Conservation (phyloP, 2,888 invertebrate genomes). For the Scaptomyza parva region DNA sequence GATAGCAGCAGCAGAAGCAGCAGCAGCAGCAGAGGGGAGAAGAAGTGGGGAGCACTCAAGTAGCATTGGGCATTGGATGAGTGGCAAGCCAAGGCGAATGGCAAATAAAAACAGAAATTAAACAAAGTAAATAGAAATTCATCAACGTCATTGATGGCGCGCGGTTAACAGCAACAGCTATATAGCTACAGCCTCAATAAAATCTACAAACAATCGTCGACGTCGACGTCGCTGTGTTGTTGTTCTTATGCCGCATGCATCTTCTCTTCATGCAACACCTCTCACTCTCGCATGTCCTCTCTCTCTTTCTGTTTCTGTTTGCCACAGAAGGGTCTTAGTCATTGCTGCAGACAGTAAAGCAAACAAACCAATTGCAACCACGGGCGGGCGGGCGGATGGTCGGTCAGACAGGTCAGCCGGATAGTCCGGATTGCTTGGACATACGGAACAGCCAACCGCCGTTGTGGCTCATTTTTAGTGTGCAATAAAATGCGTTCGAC, state of each 20-base stretch:
- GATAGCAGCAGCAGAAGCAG: too few relatives aligned
- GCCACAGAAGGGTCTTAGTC: too few relatives aligned
- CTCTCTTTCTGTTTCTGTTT: neutral
- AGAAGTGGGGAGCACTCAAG: neutral
- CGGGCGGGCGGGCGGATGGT: slow-evolving; percentile 17
- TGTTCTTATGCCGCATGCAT: slow-evolving; percentile 41
- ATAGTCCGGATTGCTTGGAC: slow-evolving; percentile 21
- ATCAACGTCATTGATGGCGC: slow-evolving; percentile 72
- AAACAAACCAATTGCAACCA: slow-evolving; percentile 72
- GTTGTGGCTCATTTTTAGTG: slow-evolving; percentile 68
- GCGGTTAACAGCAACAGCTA: slow-evolving; percentile 3
- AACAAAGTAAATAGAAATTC: slow-evolving; percentile 81
- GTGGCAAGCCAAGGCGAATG: slow-evolving; percentile 71
- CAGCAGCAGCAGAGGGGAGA: neutral
- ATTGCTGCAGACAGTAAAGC: slow-evolving; percentile 65
- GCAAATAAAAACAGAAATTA: slow-evolving; percentile 80
- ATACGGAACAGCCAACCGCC: slow-evolving; percentile 24
- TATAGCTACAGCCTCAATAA: slow-evolving; percentile 60
- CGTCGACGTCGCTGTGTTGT: slow-evolving; percentile 48
- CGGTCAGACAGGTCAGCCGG: slow-evolving; percentile 43
- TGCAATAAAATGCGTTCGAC: slow-evolving; percentile 72
- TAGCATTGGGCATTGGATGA: slow-evolving; percentile 22
- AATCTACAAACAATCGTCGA: slow-evolving; percentile 70
- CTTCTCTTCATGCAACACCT: neutral
- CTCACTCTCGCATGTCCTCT: neutral